Conservation (phyloP, 2,113 vertebrate species). For the Sapajus apella region DNA sequence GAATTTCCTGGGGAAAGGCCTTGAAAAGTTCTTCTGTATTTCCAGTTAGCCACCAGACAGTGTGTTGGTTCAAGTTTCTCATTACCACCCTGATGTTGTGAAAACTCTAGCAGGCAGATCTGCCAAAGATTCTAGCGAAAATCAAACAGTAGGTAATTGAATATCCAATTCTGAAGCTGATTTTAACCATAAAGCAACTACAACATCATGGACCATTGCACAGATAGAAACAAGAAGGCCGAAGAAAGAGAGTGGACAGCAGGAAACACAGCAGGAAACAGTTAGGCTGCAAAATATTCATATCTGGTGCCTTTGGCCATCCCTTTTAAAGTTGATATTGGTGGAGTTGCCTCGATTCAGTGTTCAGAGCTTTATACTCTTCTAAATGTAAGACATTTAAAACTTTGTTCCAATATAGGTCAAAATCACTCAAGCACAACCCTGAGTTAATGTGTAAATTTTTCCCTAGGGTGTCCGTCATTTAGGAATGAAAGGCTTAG, state of each 20-base stretch:
- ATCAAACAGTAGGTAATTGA: not conserved
- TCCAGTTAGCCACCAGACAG: not conserved
- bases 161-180: constrained; percentile 51
- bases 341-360: not conserved
- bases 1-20: not conserved
- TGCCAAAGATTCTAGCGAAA: constrained; percentile 30
- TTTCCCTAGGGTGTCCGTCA: constrained; percentile 52
- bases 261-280: constrained; percentile 13
- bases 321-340: not conserved
- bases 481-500: constrained; percentile 61
- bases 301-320: not conserved
- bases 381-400: constrained; percentile 59
- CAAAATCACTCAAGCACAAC: constrained; percentile 66
- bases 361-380: constrained; percentile 14
- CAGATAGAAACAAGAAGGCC: constrained; percentile 31
- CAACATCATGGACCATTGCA: not conserved
- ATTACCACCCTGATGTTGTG: not conserved
- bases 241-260: not conserved
- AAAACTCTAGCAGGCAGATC: not conserved
- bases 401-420: constrained; percentile 68
- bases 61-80: not conserved
- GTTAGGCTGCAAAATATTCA: not conserved
- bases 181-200: not conserved
- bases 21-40: not conserved
- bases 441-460: constrained; percentile 63